Conservation (phyloP, 2,113 vertebrate species). For the Ptilorrhoa leucosticta region DNA sequence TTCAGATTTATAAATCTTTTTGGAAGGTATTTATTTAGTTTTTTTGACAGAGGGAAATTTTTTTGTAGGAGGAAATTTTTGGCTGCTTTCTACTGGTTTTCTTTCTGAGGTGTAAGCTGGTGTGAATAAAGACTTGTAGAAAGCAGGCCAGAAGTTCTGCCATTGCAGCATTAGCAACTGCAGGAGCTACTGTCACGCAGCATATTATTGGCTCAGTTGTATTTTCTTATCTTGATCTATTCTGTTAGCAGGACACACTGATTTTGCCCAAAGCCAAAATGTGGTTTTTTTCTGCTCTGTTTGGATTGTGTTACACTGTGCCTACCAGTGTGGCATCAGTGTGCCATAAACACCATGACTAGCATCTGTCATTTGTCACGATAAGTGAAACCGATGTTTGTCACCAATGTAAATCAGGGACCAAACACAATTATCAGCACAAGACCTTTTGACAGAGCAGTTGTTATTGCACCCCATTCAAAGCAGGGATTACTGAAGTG, state of each 20-base stretch:
- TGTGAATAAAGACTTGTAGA: neutral
- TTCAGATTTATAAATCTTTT: neutral
- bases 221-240: neutral
- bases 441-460: neutral
- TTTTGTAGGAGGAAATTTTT: neutral
- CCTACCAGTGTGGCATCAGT: neutral
- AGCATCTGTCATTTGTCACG: neutral
- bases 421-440: neutral
- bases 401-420: neutral
- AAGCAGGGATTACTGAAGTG: neutral
- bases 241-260: neutral
- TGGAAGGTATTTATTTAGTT: neutral
- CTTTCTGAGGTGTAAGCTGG: neutral
- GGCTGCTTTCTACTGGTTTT: neutral
- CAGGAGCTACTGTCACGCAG: fast-evolving
- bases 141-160: neutral
- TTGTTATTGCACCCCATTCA: neutral
- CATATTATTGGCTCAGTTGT: neutral
- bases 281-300: neutral
- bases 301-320: neutral
- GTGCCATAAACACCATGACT: neutral
- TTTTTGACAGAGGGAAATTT: neutral
- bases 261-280: neutral
- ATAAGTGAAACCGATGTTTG: neutral
- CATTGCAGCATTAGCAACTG: neutral